A percentile compares a stretch with the other conserved stretches of the same genome.
Conservation (phyloP, 53 echinoderm and acorn worm genomes). For the Apostichopus leukothele region DNA sequence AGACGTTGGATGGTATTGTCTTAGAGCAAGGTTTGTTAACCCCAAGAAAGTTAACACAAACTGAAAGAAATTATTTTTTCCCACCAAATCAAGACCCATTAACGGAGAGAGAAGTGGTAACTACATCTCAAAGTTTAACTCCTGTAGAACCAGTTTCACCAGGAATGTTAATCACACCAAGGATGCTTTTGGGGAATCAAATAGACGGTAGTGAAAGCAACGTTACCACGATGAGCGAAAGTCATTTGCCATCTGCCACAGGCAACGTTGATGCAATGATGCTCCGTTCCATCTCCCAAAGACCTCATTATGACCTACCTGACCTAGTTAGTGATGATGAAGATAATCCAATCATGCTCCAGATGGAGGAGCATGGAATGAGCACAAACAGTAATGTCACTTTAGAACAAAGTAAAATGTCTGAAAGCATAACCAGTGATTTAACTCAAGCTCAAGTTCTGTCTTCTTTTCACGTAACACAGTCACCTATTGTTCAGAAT, state of each 20-base stretch:
- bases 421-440: neutral
- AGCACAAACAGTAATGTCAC: neutral
- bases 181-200: constrained; percentile 6
- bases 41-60: constrained; percentile 30
- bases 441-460: neutral
- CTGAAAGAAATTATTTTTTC: neutral
- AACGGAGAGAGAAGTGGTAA: neutral
- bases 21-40: constrained; percentile 29
- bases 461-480: neutral
- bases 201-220: neutral
- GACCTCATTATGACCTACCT: neutral
- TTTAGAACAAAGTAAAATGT: neutral
- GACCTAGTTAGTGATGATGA: neutral
- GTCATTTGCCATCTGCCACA: neutral
- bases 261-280: neutral
- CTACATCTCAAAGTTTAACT: no score
- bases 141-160: neutral
- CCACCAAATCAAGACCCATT: neutral
- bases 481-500: neutral
- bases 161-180: constrained; percentile 9
- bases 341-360: neutral
- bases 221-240: neutral
- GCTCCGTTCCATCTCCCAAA: neutral
- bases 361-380: neutral
- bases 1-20: neutral